Evolutionary conservation across 2,888 invertebrate genomes (phyloP), one percentile per base, ranked within the genome.

Genomic region (Pseudanteris insignis): DNA sequence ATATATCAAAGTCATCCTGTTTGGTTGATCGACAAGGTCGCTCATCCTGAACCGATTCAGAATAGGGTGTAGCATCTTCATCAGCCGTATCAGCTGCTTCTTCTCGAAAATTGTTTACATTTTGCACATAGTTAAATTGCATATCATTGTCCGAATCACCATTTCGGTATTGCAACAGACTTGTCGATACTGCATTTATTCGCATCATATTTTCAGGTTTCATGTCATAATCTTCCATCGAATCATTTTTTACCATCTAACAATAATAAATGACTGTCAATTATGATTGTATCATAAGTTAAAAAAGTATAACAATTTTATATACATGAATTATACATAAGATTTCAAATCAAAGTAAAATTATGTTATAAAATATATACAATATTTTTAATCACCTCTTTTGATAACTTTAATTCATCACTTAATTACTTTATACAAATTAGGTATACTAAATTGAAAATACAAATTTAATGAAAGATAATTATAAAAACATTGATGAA

Each of bases 1-100:
- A 63, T 8, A 63, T 53, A 24, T 63, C 63, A 12, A 53, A 58
- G 12, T 63, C 58, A 13, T 63, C 63, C 13, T 25, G 47, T 1
- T 51, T 46, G 2, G 5, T 13, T 1, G 11, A 8, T 7, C 21
- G 6, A 10, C 10, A 8, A 7, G 34, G 24, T 7, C n/a, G 9
- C 13, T 50, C 46, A 1, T 58, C 58, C 1, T 11, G 24, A 0
- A 29, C 13, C 6, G 26, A 1, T 21, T 50, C 57, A 13, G 32
- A 14, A 13, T 43, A 57, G 2, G 32, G 1, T 25, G 25, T 12
- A 7, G 11, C 15, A 4, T 57, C 48, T 1, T 44, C 44, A 8
- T 48, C 37, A 8, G 30, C 1, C 7, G 25, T 1, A 2, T 48
- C 48, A 9, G 18, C 6, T 6, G 18, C 18, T 4, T 18, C 18